These are phyloP conservation scores for Meles meles DNA, from an alignment of 2,113 vertebrate species.

Conservation along the genomic window DNA sequence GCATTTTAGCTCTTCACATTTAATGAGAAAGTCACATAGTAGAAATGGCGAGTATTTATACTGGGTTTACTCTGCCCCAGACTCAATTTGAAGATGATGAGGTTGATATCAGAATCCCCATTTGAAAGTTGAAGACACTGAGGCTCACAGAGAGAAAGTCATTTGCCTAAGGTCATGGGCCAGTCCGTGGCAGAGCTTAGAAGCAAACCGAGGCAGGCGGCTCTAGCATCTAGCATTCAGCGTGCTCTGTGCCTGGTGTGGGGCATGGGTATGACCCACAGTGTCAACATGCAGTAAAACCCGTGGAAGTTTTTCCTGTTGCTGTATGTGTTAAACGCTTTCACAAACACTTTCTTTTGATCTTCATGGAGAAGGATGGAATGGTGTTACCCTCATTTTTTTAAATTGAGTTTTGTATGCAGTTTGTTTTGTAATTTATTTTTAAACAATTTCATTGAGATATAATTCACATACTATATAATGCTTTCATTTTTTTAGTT, in stretches of 20 bases:
- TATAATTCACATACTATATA: not conserved
- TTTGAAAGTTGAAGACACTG: not conserved
- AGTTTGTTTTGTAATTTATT: not conserved
- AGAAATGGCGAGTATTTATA: not conserved
- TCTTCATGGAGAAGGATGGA: not conserved
- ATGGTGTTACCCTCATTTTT: not conserved
- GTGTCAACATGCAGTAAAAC: accelerated
- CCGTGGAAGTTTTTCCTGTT: accelerated
- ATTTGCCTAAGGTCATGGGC: not conserved
- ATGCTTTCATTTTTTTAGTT: not conserved
- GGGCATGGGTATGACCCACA: accelerated
- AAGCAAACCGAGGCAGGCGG: not conserved
- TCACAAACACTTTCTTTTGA: not conserved
- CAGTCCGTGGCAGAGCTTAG: not conserved
- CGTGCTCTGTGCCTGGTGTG: accelerated
- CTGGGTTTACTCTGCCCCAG: not conserved
- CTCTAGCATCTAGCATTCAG: not conserved
- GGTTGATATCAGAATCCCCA: not conserved
- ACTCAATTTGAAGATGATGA: too few relatives aligned
- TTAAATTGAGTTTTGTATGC: not conserved
- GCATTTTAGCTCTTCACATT: not conserved
- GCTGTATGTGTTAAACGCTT: too few relatives aligned
- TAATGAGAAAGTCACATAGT: not conserved
- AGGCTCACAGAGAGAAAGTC: not conserved
- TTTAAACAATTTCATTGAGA: not conserved